Evolutionary conservation across 2,888 invertebrate genomes (phyloP), one percentile per base, ranked within the genome.

Genomic region (Sylvicola cinctus): DNA sequence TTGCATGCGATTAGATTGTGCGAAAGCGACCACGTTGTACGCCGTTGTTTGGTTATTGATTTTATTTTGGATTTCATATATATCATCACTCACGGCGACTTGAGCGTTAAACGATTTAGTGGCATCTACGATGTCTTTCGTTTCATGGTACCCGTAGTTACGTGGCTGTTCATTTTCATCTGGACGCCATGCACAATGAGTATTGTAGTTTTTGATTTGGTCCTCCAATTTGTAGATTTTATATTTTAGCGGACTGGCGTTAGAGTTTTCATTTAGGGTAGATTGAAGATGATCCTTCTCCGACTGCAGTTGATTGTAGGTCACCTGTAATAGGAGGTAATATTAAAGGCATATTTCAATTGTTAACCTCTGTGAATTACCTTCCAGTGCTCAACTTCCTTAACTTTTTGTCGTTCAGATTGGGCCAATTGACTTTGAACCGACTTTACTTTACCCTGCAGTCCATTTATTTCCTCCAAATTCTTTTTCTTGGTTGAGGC

Each of bases 351-450:
- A n/a, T n/a, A n/a, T n/a, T n/a, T n/a, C n/a, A n/a, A n/a, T n/a
- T n/a, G n/a, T n/a, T 12, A 30, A 11, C 11, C 4, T 14, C 4
- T 30, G 14, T 29, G 11, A 14, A 25, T 31, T 41, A 64, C 65
- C 51, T 60, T 62, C 44, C 61, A 52, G 34, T 48, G 50, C 16
- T 59, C 57, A 31, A 54, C 42, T 36, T 55, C 54, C 20, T 51
- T 52, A 7, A 55, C 51, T 35, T 55, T 53, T 17, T 45, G 44
- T 4, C 40, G 46, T 23, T 50, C 52, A 13, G 50, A 49, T 42
- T 61, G 59, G 34, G 61, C 59, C n/a, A 62, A 37, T 40, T 66
- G 61, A 16, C 60, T 58, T 41, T 61, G 52, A 4, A 62, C 43
- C 32, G 60, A 54, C 37, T 62, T 58, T 3, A 66, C 41, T 45